A percentile compares a stretch with the other conserved stretches of the same genome.
Evolutionary conservation across 1,140 invertebrate species (phyloP).

Genomic region (Eueides isabella): DNA sequence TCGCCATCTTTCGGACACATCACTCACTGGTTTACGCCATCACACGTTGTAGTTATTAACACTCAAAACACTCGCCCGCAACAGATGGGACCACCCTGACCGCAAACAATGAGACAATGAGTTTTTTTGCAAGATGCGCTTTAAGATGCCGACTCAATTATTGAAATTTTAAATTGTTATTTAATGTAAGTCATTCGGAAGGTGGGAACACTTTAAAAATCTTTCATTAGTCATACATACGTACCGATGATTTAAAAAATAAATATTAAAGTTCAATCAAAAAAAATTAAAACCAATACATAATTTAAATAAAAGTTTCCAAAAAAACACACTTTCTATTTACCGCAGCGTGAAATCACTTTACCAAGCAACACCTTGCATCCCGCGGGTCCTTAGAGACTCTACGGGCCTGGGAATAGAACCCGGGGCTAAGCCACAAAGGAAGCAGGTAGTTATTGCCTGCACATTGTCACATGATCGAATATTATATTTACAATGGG

Average conservation of each 20-base stretch:
- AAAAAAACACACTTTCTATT: constrained; percentile 2
- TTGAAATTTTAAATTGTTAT: neutral
- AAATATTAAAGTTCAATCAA: too few relatives aligned
- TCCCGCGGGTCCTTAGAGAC: constrained; percentile 18
- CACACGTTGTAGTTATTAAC: neutral
- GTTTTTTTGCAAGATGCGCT: constrained; percentile 22
- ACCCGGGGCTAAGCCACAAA: constrained; percentile 22
- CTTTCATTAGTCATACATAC: neutral
- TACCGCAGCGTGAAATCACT: constrained; percentile 16
- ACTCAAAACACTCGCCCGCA: neutral
- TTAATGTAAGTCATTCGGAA: constrained; percentile 5
- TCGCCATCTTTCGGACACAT: constrained; percentile 41
- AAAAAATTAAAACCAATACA: neutral
- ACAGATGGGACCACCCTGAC: constrained; percentile 28
- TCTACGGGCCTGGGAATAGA: constrained; percentile 43
- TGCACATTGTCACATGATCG: constrained; percentile 14
- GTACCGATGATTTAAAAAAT: neutral
- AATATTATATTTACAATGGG: constrained; percentile 5
- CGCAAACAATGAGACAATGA: constrained; percentile 23
- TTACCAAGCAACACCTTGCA: constrained; percentile 38
- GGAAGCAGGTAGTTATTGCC: constrained; percentile 35
- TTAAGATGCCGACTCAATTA: constrained; percentile 22
- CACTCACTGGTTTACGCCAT: constrained; percentile 32
- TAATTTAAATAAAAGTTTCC: neutral
- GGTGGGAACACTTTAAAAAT: neutral